Percentiles rank a stretch among this genome's conserved stretches.
Evolutionary conservation across 1,140 invertebrate species (phyloP).

Genomic region (Tetranychus urticae): DNA sequence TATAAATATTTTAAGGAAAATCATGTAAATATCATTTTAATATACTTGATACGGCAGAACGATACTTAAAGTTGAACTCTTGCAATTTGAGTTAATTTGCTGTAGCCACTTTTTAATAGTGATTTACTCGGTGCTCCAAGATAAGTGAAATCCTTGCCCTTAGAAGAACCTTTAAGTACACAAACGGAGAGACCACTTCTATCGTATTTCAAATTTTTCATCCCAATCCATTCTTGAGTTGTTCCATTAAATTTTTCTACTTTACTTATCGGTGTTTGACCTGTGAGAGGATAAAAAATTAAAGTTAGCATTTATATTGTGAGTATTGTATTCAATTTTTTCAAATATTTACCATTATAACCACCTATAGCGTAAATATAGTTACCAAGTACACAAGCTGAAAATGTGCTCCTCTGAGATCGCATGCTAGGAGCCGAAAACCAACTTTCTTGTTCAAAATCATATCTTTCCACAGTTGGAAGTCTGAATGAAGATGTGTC

Average conservation of each 20-base stretch:
- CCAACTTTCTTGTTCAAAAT: slow-evolving; percentile 7
- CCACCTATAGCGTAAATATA: slow-evolving; percentile 7
- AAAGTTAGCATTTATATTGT: background rate
- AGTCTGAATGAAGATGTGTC: background rate
- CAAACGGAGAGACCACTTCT: background rate
- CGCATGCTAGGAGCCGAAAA: slow-evolving; percentile 5
- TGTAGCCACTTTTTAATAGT: background rate
- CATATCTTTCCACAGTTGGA: slow-evolving; percentile 9
- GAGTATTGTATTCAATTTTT: too few species aligned
- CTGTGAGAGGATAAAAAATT: background rate
- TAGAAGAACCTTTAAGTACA: background rate
- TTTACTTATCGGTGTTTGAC: background rate
- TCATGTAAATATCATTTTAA: too few species aligned
- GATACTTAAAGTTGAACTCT: too few species aligned
- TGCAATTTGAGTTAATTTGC: too few species aligned
- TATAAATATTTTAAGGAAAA: too few species aligned
- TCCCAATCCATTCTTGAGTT: background rate
- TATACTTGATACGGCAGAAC: too few species aligned
- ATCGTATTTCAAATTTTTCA: background rate
- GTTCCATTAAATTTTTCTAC: background rate
- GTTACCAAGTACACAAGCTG: slow-evolving; percentile 12
- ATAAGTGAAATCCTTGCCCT: background rate
- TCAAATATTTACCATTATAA: background rate
- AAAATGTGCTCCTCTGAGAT: slow-evolving; percentile 10
- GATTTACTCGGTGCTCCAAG: background rate